Evolutionary conservation across 2,797 vertebrate species (phyloP), one percentile per base, ranked within the genome.

Genomic region (Phyllotis vaccarum): DNA sequence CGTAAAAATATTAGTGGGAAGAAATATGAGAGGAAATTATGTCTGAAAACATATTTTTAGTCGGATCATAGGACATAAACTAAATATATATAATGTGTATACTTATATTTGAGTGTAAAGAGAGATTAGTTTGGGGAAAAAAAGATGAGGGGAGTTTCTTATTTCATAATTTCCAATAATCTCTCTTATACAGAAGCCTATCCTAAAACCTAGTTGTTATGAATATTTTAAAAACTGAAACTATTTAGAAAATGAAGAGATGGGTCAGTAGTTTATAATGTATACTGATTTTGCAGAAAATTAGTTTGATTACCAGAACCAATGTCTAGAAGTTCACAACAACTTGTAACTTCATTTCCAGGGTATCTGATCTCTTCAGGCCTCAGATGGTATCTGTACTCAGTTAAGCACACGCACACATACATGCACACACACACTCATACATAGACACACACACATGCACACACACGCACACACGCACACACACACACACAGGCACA

Each of bases 81-180:
- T 79, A 76, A 68, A 81, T 40, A 60, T 54, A 24, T 49, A 24
- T 2, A 49, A 56, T 13, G 2, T 56, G 21, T 13, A 24, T 54
- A 52, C 17, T 34, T 13, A 54, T 24, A 60, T 60, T 2, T 60
- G 24, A 43, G 14, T 31, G 40, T 34, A 87, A 95, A 80, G 8
- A 78, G 7, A 24, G 4, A 8, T n/a, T 80, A 68, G 7, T 80
- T 91, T 12, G 34, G 16, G 49, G 94, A 79, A 21, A 94, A 94
- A 91, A 93, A 93, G 54, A 80, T 1, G 56, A 46, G n/a, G 14
- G 37, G 9, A 24, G 22, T 76, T 95, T 16, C 68, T 78, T 82
- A 21, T 75, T 72, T 76, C 29, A 76, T 9, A 79, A 43, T 81
- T 90, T 95, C 75, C 85, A 96, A 94, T 80, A 40, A 80, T 60